Evolutionary conservation across 2,888 invertebrate species (phyloP).

Genomic region (Phyllotreta striolata): DNA sequence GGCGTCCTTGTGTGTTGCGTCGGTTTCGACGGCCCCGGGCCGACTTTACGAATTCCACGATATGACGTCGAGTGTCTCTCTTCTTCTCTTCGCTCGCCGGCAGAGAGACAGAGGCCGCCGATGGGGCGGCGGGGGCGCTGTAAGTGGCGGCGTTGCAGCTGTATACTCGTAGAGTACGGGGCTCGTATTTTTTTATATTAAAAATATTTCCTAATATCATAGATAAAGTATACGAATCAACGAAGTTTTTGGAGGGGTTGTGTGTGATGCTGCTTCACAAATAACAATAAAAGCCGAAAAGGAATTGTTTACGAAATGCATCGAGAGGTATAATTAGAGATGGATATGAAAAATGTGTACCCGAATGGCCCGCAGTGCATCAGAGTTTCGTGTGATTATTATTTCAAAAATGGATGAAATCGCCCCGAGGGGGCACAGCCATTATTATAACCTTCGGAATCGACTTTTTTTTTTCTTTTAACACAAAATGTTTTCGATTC

Average conservation of each 20-base stretch:
- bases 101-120: not conserved
- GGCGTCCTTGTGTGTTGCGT: constrained; percentile 56
- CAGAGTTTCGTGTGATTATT: constrained; percentile 27
- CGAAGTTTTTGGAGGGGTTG: too few relatives aligned
- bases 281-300: constrained; percentile 3
- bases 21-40: constrained; percentile 52
- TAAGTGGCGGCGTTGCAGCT: too few relatives aligned
- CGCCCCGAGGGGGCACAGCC: constrained; percentile 2
- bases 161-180: too few relatives aligned
- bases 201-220: too few relatives aligned
- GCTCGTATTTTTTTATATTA: too few relatives aligned
- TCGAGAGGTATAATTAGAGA: constrained; percentile 25
- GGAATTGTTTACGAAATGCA: constrained; percentile 17
- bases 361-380: constrained; percentile 19
- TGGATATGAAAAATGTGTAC: constrained; percentile 30
- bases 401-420: constrained; percentile 23
- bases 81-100: constrained; percentile 19
- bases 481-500: too few relatives aligned
- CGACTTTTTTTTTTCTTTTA: not conserved
- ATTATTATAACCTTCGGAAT: constrained; percentile 16
- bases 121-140: too few relatives aligned
- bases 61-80: constrained; percentile 32
- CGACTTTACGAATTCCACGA: constrained; percentile 56
- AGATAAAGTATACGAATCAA: too few relatives aligned
- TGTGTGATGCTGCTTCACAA: too few relatives aligned